Evolutionary conservation across 2,113 vertebrate genomes (phyloP), one percentile per base, ranked within the genome.

Genomic region (Apteryx owenii): DNA sequence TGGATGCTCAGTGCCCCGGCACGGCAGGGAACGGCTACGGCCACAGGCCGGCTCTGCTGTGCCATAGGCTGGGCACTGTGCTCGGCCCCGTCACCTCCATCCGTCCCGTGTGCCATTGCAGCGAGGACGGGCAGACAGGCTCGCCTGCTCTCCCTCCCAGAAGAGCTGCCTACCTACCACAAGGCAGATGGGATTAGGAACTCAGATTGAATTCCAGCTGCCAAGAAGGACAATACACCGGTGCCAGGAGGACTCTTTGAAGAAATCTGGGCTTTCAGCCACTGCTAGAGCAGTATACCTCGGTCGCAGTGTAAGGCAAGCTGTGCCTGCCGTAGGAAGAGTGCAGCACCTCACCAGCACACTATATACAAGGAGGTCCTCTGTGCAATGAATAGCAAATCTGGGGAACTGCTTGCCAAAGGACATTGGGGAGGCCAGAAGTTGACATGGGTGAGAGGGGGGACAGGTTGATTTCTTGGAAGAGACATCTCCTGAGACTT

Each of bases 221-320:
- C 84, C 81, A 28, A 79, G 51, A 86, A 48, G 46, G 68, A 42
- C 40, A 58, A 68, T 0, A 5, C 58, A 38, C 58, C 2, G 4
- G 29, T 58, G 73, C 62, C 91, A 91, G 78, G 78, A 92, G 23
- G 19, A 89, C 77, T 6, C 81, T 93, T 87, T 77, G 88, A 91
- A 79, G 91, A 73, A 77, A 69, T 69, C 42, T 84, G 88, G 91
- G 91, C 89, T 95, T 19, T 9, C 25, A 75, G 81, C 62, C 91
- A 86, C 53, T 13, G 78, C 88, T 87, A 85, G 91, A 91, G 76
- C 66, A 60, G 51, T 1, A 25, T 40, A 48, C 28, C 58, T 2
- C 0, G 72, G 77, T 72, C 0, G 0, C 77, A 28, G 88, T 2
- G 3, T 12, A 54, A 36, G 0, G 1, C 5, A 19, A 6, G 80